Base-by-base conservation (phyloP, 2,797 vertebrate genomes). In the Epinephelus coioides region DNA sequence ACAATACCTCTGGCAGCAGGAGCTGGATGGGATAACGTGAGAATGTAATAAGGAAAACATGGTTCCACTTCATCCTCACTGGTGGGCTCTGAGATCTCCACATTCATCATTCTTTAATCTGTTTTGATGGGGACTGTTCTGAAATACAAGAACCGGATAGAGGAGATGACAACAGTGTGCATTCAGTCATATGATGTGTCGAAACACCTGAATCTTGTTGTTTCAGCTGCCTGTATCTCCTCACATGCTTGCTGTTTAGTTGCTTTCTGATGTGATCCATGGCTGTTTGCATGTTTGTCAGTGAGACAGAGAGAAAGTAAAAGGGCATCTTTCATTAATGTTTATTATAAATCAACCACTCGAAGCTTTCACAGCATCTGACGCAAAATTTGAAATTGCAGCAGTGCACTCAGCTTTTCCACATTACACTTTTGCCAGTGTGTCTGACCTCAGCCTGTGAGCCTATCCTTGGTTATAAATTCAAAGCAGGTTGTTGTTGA, bases 161-260 rank as follows among this genome's bases (percentile, higher is more conserved):
- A 70, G 53, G 11, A 78, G 60, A 78, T 57, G 62, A 77, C 68
- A 70, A 73, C 40, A 30, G 57, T 59, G 46, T 49, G 25, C 17
- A 0, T 59, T 55, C 56, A 46, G 50, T 64, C 46, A 7, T 14
- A 12, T 8, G n/a, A 73, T 7, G 17, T 25, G 23, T 10, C 1
- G 1, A 62, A 21, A 62, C 40, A 76, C 59, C 61, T 72, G 49
- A 30, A 21, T 44, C 56, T 69, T 79, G 72, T 87, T 78, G 54
- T 81, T 79, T 76, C 81, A 84, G 69, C 83, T 86, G 81, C 64
- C 56, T 5, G 30, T 69, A 47, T 72, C 40, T 70, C 60, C 3
- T 69, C 34, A 38, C 15, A 6, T 64, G 34, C 38, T 47, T 11
- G 15, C n/a, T 67, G 72, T 63, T 79, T 63, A 23, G 73, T 55